Evolutionary conservation across 2,113 vertebrate species (phyloP).

Genomic region (Coptodon rendalli): DNA sequence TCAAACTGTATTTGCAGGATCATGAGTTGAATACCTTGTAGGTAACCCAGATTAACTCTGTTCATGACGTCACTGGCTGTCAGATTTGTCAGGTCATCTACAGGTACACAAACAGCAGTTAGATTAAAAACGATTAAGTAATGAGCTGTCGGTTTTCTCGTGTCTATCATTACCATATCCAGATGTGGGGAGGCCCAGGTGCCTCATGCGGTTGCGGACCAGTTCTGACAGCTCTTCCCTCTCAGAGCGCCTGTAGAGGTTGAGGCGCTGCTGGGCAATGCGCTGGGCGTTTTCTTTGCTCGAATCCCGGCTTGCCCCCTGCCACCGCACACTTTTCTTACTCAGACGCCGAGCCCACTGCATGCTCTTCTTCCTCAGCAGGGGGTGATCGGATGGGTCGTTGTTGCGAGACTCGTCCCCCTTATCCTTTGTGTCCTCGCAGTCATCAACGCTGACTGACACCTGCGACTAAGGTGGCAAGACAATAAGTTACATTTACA

Average conservation of each 20-base stretch:
- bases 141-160: background rate
- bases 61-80: slow-evolving; percentile 98
- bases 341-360: slow-evolving; percentile 90
- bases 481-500: background rate
- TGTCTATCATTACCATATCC: slow-evolving; percentile 79
- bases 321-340: slow-evolving; percentile 77
- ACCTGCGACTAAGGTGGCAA: slow-evolving; percentile 79
- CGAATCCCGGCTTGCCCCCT: slow-evolving; percentile 59
- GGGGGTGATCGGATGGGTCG: slow-evolving; percentile 79
- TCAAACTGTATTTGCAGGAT: background rate
- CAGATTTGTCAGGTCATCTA: slow-evolving; percentile 92
- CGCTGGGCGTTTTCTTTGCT: slow-evolving; percentile 74
- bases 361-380: slow-evolving; percentile 88
- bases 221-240: slow-evolving; percentile 90
- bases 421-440: slow-evolving; percentile 83
- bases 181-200: slow-evolving; percentile 86
- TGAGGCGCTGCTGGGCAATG: slow-evolving; percentile 83
- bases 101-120: background rate
- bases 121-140: background rate
- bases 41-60: slow-evolving; percentile 95
- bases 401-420: slow-evolving; percentile 75
- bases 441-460: slow-evolving; percentile 85
- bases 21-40: slow-evolving; percentile 81
- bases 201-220: slow-evolving; percentile 93
- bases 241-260: slow-evolving; percentile 84